Conservation (phyloP, 92 coral and sea anemone genomes). For the Meandrina meandrites region DNA sequence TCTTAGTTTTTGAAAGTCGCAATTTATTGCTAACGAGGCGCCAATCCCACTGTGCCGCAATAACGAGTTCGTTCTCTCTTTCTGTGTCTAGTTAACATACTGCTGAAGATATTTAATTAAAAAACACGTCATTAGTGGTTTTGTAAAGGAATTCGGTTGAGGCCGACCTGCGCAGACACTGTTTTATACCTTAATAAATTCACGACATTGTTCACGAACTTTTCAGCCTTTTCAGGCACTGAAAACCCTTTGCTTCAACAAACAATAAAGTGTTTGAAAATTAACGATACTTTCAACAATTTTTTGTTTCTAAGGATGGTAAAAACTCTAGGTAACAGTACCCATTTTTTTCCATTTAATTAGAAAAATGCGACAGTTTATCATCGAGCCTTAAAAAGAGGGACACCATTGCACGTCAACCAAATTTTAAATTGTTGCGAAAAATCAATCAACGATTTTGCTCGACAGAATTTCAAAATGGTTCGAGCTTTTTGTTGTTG, state of each 20-base stretch:
- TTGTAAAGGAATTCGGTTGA: constrained; percentile 1
- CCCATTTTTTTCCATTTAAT: not conserved
- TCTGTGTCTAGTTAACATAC: not conserved
- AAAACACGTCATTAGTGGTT: not conserved
- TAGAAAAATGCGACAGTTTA: not conserved
- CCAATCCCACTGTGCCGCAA: not conserved
- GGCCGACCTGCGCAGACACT: not conserved
- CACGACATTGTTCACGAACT: not conserved
- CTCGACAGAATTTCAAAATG: not conserved
- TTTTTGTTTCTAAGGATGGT: not conserved
- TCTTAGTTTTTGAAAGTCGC: not conserved
- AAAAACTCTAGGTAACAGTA: not conserved
- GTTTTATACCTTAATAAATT: not conserved
- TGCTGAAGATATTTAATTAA: not conserved
- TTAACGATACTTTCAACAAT: not conserved
- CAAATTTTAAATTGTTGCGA: not conserved
- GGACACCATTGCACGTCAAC: not conserved
- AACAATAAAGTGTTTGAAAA: not conserved
- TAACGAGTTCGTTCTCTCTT: not conserved
- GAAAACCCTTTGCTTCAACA: not conserved
- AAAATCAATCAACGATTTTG: not conserved
- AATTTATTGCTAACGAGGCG: not conserved
- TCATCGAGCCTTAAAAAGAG: not conserved
- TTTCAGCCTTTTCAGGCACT: not conserved
- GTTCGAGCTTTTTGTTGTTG: not conserved